Evolutionary conservation across 2,797 vertebrate species (phyloP).

Genomic region (Heliangelus exortis): DNA sequence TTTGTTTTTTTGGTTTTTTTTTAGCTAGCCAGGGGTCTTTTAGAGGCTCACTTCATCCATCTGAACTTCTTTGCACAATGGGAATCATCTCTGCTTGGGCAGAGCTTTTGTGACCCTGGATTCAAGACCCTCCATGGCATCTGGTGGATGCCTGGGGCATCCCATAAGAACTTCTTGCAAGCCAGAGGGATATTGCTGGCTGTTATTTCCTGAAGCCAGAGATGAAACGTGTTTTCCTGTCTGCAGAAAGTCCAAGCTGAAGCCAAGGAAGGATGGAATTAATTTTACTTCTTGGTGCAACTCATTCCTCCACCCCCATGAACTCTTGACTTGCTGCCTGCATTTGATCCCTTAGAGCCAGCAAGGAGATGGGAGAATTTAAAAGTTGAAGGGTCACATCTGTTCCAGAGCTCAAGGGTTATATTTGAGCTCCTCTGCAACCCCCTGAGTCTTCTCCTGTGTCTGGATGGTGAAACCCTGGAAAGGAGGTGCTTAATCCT

Average conservation of each 20-base stretch:
- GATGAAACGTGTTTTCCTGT: background rate
- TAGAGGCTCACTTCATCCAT: background rate
- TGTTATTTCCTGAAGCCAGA: background rate
- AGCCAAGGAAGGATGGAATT: background rate
- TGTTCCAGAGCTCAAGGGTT: background rate
- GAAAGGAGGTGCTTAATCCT: background rate
- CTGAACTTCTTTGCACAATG: background rate
- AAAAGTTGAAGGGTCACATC: background rate
- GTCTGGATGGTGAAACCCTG: background rate
- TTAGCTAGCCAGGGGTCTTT: background rate
- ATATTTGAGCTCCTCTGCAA: rapidly evolving
- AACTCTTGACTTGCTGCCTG: conserved; percentile 19
- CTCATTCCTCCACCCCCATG: rapidly evolving
- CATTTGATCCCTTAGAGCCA: background rate
- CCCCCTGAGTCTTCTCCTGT: background rate
- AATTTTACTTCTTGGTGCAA: background rate
- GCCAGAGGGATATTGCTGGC: background rate
- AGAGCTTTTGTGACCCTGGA: background rate
- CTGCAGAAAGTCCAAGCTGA: background rate
- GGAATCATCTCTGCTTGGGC: background rate
- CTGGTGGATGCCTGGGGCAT: background rate
- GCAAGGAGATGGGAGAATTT: background rate
- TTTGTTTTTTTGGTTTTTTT: too few species aligned
- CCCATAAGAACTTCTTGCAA: background rate
- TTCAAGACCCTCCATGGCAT: rapidly evolving